Evolutionary conservation across 2,888 invertebrate species (phyloP).

Genomic region (Sesamia inferens): DNA sequence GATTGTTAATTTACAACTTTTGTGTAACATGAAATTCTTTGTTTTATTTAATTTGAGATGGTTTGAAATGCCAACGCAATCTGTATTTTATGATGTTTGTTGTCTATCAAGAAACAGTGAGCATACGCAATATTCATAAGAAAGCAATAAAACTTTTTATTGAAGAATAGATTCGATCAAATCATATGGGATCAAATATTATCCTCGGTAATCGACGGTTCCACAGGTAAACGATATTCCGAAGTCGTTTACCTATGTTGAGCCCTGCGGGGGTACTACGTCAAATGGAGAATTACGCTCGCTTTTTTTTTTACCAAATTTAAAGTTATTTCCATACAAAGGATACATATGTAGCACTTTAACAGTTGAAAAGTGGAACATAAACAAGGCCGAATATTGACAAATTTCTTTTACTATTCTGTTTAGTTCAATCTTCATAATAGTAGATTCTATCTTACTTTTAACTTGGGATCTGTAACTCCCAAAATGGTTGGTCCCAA

Average conservation of each 20-base stretch:
- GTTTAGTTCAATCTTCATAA: constrained; percentile 19
- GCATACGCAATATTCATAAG: background rate
- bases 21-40: constrained; percentile 7
- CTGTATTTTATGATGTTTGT: background rate
- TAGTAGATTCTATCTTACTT: constrained; percentile 32
- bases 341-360: constrained; percentile 21
- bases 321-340: background rate
- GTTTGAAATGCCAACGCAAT: constrained; percentile 7
- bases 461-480: constrained; percentile 37
- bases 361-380: constrained; percentile 19
- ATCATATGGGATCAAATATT: constrained; percentile 53
- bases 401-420: constrained; percentile 24
- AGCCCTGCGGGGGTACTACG: constrained; percentile 21
- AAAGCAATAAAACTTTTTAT: constrained; percentile 37
- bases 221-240: constrained; percentile 42
- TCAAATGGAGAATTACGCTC: constrained; percentile 27
- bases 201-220: constrained; percentile 35
- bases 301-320: constrained; percentile 23
- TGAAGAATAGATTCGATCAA: constrained; percentile 35
- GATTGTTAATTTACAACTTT: constrained; percentile 30
- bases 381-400: constrained; percentile 32
- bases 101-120: constrained; percentile 5
- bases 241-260: constrained; percentile 42
- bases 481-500: constrained; percentile 38
- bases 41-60: constrained; percentile 7